Base-by-base conservation (phyloP, 2,797 vertebrate species). In the Melanotaenia boesemani region DNA sequence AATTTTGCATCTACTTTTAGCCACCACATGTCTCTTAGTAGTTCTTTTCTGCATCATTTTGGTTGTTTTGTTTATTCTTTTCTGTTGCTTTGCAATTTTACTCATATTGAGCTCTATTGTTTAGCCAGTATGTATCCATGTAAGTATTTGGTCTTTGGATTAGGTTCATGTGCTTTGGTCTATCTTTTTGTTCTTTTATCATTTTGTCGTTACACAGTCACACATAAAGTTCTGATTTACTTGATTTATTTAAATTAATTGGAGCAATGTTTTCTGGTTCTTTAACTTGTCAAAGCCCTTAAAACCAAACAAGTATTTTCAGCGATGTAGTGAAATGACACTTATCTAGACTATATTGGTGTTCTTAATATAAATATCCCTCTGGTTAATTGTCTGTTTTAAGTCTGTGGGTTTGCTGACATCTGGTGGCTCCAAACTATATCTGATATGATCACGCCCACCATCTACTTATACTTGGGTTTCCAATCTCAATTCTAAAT, bases 381-480 rank as follows among this genome's bases (percentile, higher is more conserved):
- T 20, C 15, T 6, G 4, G 6, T 36, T 7, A 3, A 11, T 22
- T 54, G 10, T 22, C 10, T 9, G 8, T 26, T 26, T 44, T 44
- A 39, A 44, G 13, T 63, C 39, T 8, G 5, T 50, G 57, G 22
- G 58, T 13, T 60, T 60, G 67, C 32, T 52, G 44, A 34, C 67
- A 57, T 70, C 67, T 70, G 67, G 46, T 70, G 32, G 32, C 32
- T 60, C 57, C 50, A 48, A 70, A 36, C 55, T 2, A 15, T 0
- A 20, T 52, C 3, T 48, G 20, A 34, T 34, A n/a, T 5, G 48
- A 10, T n/a, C 8, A 34, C 41, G 24, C n/a, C 22, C 16, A 20
- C 18, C 20, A 24, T 39, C 11, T 7, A 32, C 22, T 37, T 1
- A 54, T n/a, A 11, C 12, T 15, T 9, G n/a, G 9, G 20, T 1